Evolutionary conservation across 2,888 invertebrate species (phyloP), one percentile per base, ranked within the genome.

Genomic region (Drosophila leonis): DNA sequence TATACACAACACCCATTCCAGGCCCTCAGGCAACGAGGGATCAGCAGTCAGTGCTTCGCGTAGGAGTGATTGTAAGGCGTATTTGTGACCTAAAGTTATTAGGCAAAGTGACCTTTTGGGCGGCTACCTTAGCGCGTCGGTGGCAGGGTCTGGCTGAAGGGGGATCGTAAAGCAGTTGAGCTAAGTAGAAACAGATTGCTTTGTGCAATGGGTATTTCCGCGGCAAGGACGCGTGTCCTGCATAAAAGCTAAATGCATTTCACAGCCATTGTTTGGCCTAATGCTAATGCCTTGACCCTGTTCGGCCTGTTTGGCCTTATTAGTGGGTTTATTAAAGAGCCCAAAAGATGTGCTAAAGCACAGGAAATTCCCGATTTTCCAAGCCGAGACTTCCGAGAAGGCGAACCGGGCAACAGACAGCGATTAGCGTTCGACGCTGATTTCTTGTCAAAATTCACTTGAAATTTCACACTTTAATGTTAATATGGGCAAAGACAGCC

Each of bases 61-160:
- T 82, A 87, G 89, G 89, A 89, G 90, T 89, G 90, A 89, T 73
- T 72, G 60, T 65, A 60, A 82, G 89, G 87, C 89, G 88, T 87
- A 76, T 71, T 71, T 82, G 86, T 89, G 81, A 83, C 72, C 87
- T 80, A 80, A 90, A 82, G 82, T 78, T 87, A 88, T 88, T 89
- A 87, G 83, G 64, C 83, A 87, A 86, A 83, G 78, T 82, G 83
- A 86, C 83, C 84, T 88, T 86, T 85, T 56, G 65, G 67, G 60
- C 65, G 44, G 79, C 62, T 57, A 24, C 65, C 63, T 69, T 67
- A 49, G 46, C 65, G 57, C 51, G 20, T 35, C 59, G 24, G 18
- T 41, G 33, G 9, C 20, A 13, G 44, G 44, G 18, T 27, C 35
- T 18, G 20, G 18, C 24, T 29, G 13, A n/a, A 44, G 31, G 42